Evolutionary conservation across 1,140 invertebrate genomes (phyloP), one percentile per base, ranked within the genome.

Genomic region (Schlechtendalia chinensis): DNA sequence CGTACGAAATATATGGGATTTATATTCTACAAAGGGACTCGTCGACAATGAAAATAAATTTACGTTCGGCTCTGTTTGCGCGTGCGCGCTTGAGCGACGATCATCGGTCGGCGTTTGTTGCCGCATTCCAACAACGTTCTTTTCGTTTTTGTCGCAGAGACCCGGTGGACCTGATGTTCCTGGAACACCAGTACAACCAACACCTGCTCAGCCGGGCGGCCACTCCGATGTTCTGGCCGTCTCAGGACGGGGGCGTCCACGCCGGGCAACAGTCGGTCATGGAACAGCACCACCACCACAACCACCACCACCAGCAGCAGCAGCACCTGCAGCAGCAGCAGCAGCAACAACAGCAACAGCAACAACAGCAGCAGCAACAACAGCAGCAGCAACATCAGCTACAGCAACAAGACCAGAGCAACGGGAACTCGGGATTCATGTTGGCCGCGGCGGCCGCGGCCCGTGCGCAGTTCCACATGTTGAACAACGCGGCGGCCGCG

Each of bases 91-190:
- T n/a, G n/a, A n/a, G n/a, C n/a, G n/a, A n/a, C n/a, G n/a, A n/a
- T 50, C 10, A 45, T 11, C 17, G 19, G 24, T 1, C 1, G 27
- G 1, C n/a, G n/a, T n/a, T n/a, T n/a, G n/a, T n/a, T n/a, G n/a
- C n/a, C n/a, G n/a, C n/a, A n/a, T n/a, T n/a, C n/a, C n/a, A n/a
- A n/a, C n/a, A n/a, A 39, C 32, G 8, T 3, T 39, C 32, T 32
- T 27, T 63, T 1, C 0, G 29, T 63, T 81, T 67, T 24, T 29
- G 16, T 84, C 84, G 83, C 83, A 90, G 90, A 82, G 90, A 91
- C 85, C 90, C 90, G 24, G 90, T 91, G 88, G 90, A 91, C 83
- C 87, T 88, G 12, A 86, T 91, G 84, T 86, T 91, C 81, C 87
- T 91, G 85, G 90, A 91, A 82, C 90, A 90, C 82, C 89, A 90